These are phyloP conservation scores for Ammodytes marinus DNA, from an alignment of 2,113 vertebrate species.

Conservation along the genomic window DNA sequence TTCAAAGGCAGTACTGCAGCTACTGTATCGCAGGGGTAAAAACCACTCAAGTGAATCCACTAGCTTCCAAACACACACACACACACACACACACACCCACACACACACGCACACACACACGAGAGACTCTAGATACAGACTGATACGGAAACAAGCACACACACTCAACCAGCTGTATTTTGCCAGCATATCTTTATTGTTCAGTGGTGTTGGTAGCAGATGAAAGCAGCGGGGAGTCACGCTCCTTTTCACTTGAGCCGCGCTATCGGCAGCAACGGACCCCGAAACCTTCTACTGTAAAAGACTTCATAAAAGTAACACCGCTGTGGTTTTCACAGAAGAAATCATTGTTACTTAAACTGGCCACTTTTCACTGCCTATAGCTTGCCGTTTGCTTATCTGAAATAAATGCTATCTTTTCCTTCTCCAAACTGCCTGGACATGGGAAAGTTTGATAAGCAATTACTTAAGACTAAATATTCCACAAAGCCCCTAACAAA, in stretches of 20 bases:
- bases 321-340: neutral
- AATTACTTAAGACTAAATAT: constrained; percentile 1
- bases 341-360: neutral
- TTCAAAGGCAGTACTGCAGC: constrained; percentile 52
- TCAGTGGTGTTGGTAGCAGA: constrained; percentile 46
- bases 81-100: too few relatives aligned
- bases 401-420: constrained; percentile 11
- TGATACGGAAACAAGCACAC: constrained; percentile 42
- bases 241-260: constrained; percentile 30
- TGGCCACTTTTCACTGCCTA: neutral
- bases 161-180: neutral
- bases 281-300: constrained; percentile 16
- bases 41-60: constrained; percentile 23
- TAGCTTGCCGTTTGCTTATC: too few relatives aligned
- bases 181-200: constrained; percentile 52
- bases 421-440: neutral
- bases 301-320: too few relatives aligned
- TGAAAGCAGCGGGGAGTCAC: constrained; percentile 36
- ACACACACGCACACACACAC: too few relatives aligned
- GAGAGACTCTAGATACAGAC: constrained; percentile 35
- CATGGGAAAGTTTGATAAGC: neutral
- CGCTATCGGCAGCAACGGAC: constrained; percentile 25
- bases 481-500: constrained; percentile 9
- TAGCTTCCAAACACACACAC: constrained; percentile 34
- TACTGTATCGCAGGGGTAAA: constrained; percentile 16